Conservation (phyloP, 2,797 vertebrate species). For the Chaunax sp. region DNA sequence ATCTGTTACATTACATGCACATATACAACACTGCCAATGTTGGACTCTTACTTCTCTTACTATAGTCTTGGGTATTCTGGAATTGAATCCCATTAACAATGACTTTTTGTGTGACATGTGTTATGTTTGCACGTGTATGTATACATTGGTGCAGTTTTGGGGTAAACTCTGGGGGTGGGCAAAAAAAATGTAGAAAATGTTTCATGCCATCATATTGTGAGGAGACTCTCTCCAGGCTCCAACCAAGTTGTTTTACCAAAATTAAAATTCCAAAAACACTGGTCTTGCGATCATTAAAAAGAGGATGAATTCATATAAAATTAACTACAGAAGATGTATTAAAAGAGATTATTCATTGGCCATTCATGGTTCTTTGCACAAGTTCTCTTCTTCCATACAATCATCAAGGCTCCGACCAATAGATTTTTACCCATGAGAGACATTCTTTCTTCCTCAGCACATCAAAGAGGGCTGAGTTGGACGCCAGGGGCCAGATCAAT, state of each 20-base stretch:
- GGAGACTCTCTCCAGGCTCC: too few relatives aligned
- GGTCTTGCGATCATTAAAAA: too few relatives aligned
- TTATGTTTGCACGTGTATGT: not conserved
- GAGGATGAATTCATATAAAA: slow-evolving; percentile 6
- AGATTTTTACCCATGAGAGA: slow-evolving; percentile 51
- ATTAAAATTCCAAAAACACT: not conserved
- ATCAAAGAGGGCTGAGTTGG: slow-evolving; percentile 74
- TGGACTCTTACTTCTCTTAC: too few relatives aligned
- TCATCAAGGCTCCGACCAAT: slow-evolving; percentile 39
- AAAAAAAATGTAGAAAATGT: not conserved
- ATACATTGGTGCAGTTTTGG: too few relatives aligned
- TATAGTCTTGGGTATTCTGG: too few relatives aligned
- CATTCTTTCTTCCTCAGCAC: slow-evolving; percentile 67
- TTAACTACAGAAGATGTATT: slow-evolving; percentile 1
- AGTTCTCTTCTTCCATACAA: slow-evolving; percentile 34
- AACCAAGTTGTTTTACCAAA: not conserved
- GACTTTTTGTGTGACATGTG: not conserved
- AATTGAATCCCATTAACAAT: too few relatives aligned
- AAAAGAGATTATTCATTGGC: slow-evolving; percentile 3
- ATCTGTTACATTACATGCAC: too few relatives aligned
- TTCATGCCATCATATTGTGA: too few relatives aligned
- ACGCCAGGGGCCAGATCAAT: slow-evolving; percentile 79
- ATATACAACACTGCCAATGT: too few relatives aligned
- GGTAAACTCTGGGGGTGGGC: too few relatives aligned
- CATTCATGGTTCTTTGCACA: slow-evolving; percentile 18